These are phyloP conservation scores for Dryococelus australis DNA, from an alignment of 2,888 invertebrate species.

Conservation along the genomic window DNA sequence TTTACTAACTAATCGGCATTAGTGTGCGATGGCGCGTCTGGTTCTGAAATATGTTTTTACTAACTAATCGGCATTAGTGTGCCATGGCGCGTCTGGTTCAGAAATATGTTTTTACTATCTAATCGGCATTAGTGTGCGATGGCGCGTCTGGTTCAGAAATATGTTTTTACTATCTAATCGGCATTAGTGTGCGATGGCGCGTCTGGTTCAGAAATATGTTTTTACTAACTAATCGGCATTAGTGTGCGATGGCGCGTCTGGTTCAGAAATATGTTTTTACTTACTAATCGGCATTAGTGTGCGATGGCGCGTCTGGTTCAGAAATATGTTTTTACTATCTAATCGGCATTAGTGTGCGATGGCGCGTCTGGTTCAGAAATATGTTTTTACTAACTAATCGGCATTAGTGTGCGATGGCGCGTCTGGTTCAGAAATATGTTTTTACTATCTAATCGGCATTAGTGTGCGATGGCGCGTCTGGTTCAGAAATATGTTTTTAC, in stretches of 20 bases:
- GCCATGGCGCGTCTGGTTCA: not conserved
- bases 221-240: not conserved
- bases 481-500: not conserved
- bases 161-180: not conserved
- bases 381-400: not conserved
- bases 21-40: not conserved
- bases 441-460: not conserved
- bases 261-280: not conserved
- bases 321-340: not conserved
- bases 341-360: not conserved
- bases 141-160: not conserved
- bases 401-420: not conserved
- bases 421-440: not conserved
- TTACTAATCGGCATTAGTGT: not conserved
- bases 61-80: not conserved
- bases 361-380: not conserved
- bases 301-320: not conserved
- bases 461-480: not conserved
- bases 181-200: not conserved
- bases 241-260: not conserved
- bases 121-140: not conserved
- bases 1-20: not conserved
- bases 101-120: not conserved
- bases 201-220: not conserved
- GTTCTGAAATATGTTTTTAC: not conserved